These are phyloP conservation scores for Sarcophaga bullata DNA, from an alignment of 1,140 invertebrate species.

Conservation along the genomic window DNA sequence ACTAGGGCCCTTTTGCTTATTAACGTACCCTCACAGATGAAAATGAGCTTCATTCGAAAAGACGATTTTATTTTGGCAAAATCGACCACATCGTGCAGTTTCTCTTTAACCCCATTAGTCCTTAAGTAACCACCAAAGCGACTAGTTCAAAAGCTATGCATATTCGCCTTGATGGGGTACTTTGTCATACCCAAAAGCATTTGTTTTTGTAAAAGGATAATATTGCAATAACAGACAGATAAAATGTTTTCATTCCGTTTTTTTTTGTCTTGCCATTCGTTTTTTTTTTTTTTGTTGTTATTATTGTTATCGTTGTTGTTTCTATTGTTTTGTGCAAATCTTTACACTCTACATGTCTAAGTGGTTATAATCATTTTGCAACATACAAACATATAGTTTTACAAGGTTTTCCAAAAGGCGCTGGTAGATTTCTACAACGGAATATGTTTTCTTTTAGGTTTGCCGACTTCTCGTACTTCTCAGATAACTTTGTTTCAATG, in stretches of 20 bases:
- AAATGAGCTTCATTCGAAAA: too few species aligned
- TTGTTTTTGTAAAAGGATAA: not conserved
- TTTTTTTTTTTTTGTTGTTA: not conserved
- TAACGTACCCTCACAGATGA: too few species aligned
- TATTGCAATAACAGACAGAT: conserved; percentile 18
- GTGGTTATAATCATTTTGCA: not conserved
- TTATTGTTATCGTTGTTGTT: too few species aligned
- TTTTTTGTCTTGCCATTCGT: not conserved
- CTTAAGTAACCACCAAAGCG: not conserved
- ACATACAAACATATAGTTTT: too few species aligned
- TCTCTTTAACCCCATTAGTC: not conserved
- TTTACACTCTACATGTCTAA: conserved; percentile 12
- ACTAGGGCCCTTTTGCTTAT: too few species aligned
- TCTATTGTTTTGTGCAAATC: not conserved
- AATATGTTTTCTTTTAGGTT: too few species aligned
- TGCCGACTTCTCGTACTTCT: too few species aligned
- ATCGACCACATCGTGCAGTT: too few species aligned
- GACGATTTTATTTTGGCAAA: too few species aligned
- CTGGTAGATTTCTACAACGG: too few species aligned
- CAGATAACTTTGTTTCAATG: too few species aligned
- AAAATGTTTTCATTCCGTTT: not conserved
- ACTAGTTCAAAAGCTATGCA: not conserved
- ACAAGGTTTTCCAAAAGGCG: too few species aligned
- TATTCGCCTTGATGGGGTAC: not conserved
- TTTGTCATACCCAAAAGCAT: not conserved